Evolutionary conservation across 2,888 invertebrate genomes (phyloP), one percentile per base, ranked within the genome.

Genomic region (Ophonus ardosiacus): DNA sequence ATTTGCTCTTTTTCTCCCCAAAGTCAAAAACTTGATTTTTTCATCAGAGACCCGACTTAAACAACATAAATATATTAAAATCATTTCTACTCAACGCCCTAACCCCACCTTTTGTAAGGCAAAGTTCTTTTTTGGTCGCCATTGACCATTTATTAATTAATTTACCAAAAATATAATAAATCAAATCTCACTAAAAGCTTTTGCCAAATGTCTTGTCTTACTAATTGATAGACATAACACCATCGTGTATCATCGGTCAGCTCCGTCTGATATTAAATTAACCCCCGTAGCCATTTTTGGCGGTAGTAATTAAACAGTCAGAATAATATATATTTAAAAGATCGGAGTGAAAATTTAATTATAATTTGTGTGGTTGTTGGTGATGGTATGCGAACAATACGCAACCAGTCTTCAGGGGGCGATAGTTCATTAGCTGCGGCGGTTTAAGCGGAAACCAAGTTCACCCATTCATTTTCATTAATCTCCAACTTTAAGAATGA

Each of bases 381-480:
- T 31, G 31, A 51, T 81, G 43, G 10, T 51, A 13, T 51, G 68
- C 18, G 71, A 68, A 63, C 57, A 57, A 78, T 78, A 78, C 78
- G 78, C 61, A 81, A 81, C 38, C 71, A 81, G 21, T 57, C 81
- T 68, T 57, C 21, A 10, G 71, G 71, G 81, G 56, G 51, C 71
- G 24, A 81, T 81, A 81, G 81, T 68, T 81, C 81, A 81, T 81
- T 81, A 57, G 68, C 8, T 24, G 56, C 18, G 71, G 51, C 51
- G 81, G 56, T 71, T 71, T 24, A 43, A 71, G 65, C 71, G 51
- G 56, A 71, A 31, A 31, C 38, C 56, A 81, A 81, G 71, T 71
- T 81, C 15, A 40, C 8, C 56, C 81, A 81, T 81, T 68, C 68
- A 24, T 81, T 81, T 81, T 81, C 81, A 81, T 81, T 81, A 81